Evolutionary conservation across 2,113 vertebrate species (phyloP), one percentile per base, ranked within the genome.

Genomic region (Willisornis vidua): DNA sequence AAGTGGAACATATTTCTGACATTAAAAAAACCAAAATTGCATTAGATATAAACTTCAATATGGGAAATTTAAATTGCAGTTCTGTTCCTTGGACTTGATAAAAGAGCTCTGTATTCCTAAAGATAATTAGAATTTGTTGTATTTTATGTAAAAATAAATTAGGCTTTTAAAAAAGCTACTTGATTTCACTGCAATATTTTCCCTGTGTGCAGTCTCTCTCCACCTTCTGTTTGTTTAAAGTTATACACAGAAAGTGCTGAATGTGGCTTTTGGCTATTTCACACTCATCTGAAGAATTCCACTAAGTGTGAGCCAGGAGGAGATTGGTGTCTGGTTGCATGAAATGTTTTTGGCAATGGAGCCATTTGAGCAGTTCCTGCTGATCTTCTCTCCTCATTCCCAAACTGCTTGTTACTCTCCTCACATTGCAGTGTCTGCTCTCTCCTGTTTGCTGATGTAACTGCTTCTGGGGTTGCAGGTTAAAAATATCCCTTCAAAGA

Each of bases 401-500:
- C 75, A 41, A 58, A 26, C n/a, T 62, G 54, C n/a, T 61, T 63
- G n/a, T 67, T 86, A 16, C 72, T 66, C 85, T 87, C 76, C 82
- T 89, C 59, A 66, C 67, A 62, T 52, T 77, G 55, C 88, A 59
- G 82, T 16, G 19, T n/a, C 75, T 48, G 11, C 46, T 87, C 58
- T 90, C 87, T 70, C 19, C 63, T 14, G 62, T 70, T 86, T 90
- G 95, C 93, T 93, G 93, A 89, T 57, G 70, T 51, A 93, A 59
- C 80, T 84, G 63, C 46, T 93, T 62, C 52, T 92, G 52, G 48
- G 70, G 33, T 72, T 94, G 49, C 89, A 93, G 29, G 57, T 59
- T 93, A 89, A 94, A 96, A 94, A 89, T 94, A 89, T 4, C 65
- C 43, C 29, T 93, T 45, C 68, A 19, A 71, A 67, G 61, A 84